Evolutionary conservation across 2,113 vertebrate genomes (phyloP).

Genomic region (Furnarius figulus): DNA sequence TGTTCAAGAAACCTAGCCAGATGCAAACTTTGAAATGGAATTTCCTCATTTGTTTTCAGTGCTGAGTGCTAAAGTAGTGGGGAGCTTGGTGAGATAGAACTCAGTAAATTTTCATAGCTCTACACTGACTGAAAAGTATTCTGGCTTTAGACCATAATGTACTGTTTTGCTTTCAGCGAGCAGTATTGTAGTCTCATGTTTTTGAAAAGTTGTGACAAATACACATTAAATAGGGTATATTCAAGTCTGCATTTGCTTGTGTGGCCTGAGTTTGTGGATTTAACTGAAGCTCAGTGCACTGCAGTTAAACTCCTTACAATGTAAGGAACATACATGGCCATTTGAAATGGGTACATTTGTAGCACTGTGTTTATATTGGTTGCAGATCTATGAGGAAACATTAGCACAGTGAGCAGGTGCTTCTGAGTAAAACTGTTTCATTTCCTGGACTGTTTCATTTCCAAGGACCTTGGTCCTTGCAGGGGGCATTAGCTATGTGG

Average conservation of each 20-base stretch:
- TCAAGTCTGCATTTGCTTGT: not conserved
- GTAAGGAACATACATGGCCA: not conserved
- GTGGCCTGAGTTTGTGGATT: not conserved
- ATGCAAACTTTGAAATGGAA: not conserved
- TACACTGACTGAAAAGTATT: not conserved
- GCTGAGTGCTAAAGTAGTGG: not conserved
- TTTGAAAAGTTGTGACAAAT: not conserved
- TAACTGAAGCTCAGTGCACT: not conserved
- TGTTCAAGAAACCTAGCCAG: not conserved
- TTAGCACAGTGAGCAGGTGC: not conserved
- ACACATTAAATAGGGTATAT: not conserved
- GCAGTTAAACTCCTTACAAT: not conserved
- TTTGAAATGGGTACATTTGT: not conserved
- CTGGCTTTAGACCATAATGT: not conserved
- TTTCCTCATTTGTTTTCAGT: not conserved
- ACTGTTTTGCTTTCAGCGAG: not conserved
- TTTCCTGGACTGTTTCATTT: not conserved
- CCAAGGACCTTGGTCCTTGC: too few species aligned
- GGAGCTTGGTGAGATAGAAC: not conserved
- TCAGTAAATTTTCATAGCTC: accelerated
- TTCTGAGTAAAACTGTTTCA: not conserved
- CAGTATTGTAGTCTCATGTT: not conserved
- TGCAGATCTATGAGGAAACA: not conserved
- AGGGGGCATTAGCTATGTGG: not conserved
- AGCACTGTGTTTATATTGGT: not conserved